Percentiles rank a stretch among this genome's conserved stretches.
These are phyloP conservation scores for Lutjanus campechanus DNA, from an alignment of 2,797 vertebrate species.

Conservation along the genomic window DNA sequence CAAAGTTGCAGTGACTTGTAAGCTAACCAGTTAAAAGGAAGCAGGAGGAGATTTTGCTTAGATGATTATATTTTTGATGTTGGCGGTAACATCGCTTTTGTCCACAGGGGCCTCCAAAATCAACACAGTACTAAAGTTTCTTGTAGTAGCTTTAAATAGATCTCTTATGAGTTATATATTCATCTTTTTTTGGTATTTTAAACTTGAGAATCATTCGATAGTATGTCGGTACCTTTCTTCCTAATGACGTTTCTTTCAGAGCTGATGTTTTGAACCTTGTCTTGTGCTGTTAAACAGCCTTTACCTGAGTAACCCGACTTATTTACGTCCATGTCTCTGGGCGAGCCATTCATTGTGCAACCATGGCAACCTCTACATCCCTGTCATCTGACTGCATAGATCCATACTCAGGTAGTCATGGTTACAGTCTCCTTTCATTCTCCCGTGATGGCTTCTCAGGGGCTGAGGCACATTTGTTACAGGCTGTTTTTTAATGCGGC, in stretches of 20 bases:
- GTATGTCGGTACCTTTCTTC: background rate
- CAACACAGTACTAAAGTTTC: too few species aligned
- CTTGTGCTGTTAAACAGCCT: background rate
- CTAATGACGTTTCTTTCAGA: background rate
- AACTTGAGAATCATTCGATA: background rate
- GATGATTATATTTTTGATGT: too few species aligned
- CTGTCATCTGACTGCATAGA: constrained; percentile 68
- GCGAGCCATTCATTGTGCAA: constrained; percentile 61
- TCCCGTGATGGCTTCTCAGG: constrained; percentile 53
- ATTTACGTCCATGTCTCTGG: constrained; percentile 55
- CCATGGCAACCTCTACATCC: constrained; percentile 76
- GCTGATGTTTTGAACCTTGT: background rate
- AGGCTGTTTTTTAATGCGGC: constrained; percentile 16
- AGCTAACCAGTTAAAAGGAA: too few species aligned
- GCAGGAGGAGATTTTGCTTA: too few species aligned
- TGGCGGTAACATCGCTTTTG: too few species aligned
- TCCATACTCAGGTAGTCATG: constrained; percentile 78
- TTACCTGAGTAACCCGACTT: constrained; percentile 24
- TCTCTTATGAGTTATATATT: too few species aligned
- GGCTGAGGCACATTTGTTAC: constrained; percentile 42
- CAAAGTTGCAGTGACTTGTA: too few species aligned
- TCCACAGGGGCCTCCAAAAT: too few species aligned
- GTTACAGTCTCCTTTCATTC: constrained; percentile 74
- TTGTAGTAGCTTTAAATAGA: too few species aligned
- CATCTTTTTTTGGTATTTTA: background rate